These are phyloP conservation scores for Pogoniulus pusillus DNA, from an alignment of 2,797 vertebrate genomes.

Conservation along the genomic window DNA sequence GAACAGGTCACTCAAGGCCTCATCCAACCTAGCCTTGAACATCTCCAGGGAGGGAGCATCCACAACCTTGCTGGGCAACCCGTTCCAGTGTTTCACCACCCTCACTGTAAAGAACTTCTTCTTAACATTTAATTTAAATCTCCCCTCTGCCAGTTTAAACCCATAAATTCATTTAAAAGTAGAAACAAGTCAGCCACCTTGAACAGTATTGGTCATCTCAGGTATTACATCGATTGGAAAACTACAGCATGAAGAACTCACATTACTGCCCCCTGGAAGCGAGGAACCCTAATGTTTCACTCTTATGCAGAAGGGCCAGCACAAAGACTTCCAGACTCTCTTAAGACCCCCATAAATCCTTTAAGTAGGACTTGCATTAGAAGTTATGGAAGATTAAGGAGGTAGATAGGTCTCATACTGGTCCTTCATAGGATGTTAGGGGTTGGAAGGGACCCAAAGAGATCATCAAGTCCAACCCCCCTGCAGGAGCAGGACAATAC, in stretches of 20 bases:
- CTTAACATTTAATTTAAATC: too few relatives aligned
- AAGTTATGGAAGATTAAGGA: neutral
- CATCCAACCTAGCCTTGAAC: too few relatives aligned
- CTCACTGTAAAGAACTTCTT: too few relatives aligned
- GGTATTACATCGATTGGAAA: neutral
- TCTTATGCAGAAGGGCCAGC: neutral
- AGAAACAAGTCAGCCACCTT: neutral
- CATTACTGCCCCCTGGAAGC: neutral
- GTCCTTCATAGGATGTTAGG: too few relatives aligned
- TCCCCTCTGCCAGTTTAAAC: neutral
- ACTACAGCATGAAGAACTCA: neutral
- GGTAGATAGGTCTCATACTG: neutral
- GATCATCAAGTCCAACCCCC: too few relatives aligned
- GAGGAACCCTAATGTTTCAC: neutral
- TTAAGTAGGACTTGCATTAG: conserved; percentile 1
- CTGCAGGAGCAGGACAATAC: too few relatives aligned
- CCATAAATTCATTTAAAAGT: neutral
- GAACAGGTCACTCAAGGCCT: too few relatives aligned
- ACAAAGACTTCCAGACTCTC: neutral
- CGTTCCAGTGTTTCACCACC: too few relatives aligned
- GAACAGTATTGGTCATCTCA: neutral
- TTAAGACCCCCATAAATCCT: neutral
- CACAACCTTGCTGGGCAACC: too few relatives aligned
- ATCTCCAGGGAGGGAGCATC: too few relatives aligned
- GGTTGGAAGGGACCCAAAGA: too few relatives aligned